These are phyloP conservation scores for Aquatica leii DNA, from an alignment of 2,888 invertebrate species.

Conservation along the genomic window DNA sequence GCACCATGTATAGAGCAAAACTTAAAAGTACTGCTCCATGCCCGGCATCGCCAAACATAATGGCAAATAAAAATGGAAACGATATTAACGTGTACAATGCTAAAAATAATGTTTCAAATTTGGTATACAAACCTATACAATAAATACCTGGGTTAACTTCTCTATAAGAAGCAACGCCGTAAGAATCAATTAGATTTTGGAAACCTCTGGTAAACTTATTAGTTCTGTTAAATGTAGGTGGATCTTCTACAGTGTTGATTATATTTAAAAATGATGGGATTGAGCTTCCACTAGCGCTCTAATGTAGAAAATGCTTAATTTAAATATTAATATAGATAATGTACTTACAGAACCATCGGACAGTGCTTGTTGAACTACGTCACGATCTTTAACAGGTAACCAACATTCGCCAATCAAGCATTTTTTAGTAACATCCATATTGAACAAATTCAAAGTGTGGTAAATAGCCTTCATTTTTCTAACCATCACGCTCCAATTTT, in stretches of 20 bases:
- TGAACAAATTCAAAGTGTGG: conserved; percentile 91
- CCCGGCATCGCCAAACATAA: conserved; percentile 63
- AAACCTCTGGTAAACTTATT: conserved; percentile 94
- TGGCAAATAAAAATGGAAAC: conserved; percentile 92
- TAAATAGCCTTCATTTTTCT: conserved; percentile 94
- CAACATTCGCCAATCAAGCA: conserved; percentile 91
- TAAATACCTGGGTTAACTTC: conserved; percentile 87
- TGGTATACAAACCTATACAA: neutral
- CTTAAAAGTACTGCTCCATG: conserved; percentile 86
- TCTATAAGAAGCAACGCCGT: conserved; percentile 90
- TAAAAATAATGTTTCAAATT: conserved; percentile 41
- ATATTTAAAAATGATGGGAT: conserved; percentile 94
- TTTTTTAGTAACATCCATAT: conserved; percentile 89
- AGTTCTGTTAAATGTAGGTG: conserved; percentile 91
- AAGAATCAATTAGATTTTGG: conserved; percentile 92
- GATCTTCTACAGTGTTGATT: conserved; percentile 80
- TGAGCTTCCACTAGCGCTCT: conserved; percentile 73
- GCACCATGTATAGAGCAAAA: conserved; percentile 83
- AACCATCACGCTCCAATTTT: conserved; percentile 88
- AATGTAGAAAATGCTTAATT: conserved; percentile 1
- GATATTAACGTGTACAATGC: conserved; percentile 73
- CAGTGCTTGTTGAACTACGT: conserved; percentile 77
- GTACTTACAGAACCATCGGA: conserved; percentile 78
- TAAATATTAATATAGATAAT: neutral
- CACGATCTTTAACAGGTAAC: conserved; percentile 78